These are phyloP conservation scores for Brienomyrus longianalis DNA, from an alignment of 2,113 vertebrate genomes.

Conservation along the genomic window DNA sequence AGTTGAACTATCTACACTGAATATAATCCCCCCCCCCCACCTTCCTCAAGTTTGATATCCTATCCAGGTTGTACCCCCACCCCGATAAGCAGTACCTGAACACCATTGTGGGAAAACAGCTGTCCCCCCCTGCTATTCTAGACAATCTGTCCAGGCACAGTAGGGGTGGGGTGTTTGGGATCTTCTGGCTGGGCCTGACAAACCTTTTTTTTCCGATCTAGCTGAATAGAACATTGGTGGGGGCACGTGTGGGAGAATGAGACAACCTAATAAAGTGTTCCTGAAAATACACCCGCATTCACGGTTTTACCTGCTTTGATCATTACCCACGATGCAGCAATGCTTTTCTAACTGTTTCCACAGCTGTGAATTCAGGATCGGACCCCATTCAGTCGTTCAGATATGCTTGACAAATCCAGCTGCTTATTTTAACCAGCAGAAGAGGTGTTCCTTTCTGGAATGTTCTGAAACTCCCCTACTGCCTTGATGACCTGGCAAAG, in stretches of 20 bases:
- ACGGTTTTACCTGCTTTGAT: background rate
- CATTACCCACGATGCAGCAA: background rate
- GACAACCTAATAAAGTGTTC: background rate
- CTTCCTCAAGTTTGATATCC: background rate
- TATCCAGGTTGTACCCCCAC: background rate
- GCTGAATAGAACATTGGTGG: background rate
- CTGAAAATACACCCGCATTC: background rate
- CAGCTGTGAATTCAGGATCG: background rate
- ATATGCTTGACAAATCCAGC: background rate
- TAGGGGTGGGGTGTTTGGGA: background rate
- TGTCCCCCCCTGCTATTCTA: background rate
- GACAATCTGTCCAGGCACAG: background rate
- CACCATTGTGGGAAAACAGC: background rate
- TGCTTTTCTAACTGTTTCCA: background rate
- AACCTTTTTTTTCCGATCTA: background rate
- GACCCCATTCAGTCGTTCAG: background rate
- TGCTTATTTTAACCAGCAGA: background rate
- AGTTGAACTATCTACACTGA: background rate
- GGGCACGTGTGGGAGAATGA: background rate
- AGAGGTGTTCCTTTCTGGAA: background rate
- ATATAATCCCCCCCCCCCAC: background rate
- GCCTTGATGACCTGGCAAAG: background rate
- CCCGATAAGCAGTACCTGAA: background rate
- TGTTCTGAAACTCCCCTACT: background rate
- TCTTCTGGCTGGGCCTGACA: background rate